A percentile compares a stretch with the other conserved stretches of the same genome.
Evolutionary conservation across 30 jellyfish, hydroid and myxozoan genomes (phyloP).

Genomic region (Sanderia malayensis): DNA sequence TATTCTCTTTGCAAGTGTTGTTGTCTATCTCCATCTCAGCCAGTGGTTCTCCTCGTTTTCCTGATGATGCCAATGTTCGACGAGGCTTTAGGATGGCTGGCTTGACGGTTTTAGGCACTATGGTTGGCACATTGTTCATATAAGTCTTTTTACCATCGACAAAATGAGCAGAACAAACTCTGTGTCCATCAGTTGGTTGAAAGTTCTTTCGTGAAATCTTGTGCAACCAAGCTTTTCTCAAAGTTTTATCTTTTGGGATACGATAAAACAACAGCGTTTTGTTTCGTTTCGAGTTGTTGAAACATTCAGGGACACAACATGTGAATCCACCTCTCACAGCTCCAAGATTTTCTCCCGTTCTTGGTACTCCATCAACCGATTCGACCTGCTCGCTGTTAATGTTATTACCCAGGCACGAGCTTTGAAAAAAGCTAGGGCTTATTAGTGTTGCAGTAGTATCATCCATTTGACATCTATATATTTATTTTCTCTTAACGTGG

Average conservation of each 20-base stretch:
- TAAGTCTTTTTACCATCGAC: conserved; percentile 17
- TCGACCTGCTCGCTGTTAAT: background rate
- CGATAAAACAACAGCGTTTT: conserved; percentile 1
- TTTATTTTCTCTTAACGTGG: too few relatives aligned
- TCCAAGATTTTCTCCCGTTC: background rate
- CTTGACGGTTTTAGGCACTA: conserved; percentile 11
- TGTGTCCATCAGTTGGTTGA: background rate
- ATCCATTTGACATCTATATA: too few relatives aligned
- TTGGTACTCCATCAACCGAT: background rate
- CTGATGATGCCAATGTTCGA: background rate
- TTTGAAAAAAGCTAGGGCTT: background rate
- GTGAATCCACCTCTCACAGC: background rate
- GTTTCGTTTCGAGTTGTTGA: background rate
- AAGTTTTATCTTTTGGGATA: background rate
- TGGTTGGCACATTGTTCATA: too few relatives aligned
- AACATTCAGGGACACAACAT: conserved; percentile 9
- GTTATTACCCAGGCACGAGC: background rate
- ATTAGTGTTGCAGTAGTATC: too few relatives aligned
- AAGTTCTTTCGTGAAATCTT: background rate
- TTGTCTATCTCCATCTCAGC: background rate
- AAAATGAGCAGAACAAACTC: conserved; percentile 24
- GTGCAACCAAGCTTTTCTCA: conserved; percentile 4
- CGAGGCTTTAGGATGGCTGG: conserved; percentile 10
- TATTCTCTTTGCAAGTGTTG: background rate
- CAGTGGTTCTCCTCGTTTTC: background rate